Evolutionary conservation across 2,888 invertebrate species (phyloP).

Genomic region (Epinotia ramella): DNA sequence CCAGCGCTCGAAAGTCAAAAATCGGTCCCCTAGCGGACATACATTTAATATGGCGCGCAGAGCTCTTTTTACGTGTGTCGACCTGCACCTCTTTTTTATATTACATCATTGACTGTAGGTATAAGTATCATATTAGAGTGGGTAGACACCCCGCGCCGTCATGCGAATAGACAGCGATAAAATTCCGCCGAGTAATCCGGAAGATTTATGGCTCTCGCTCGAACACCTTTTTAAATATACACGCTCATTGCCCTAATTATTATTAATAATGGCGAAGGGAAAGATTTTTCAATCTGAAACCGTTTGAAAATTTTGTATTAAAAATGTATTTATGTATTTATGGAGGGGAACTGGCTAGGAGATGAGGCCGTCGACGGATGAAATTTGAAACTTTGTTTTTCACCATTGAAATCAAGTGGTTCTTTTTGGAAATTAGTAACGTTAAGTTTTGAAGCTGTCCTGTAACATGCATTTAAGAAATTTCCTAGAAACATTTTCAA

Average conservation of each 20-base stretch:
- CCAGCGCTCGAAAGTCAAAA: too few relatives aligned
- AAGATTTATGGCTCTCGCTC: constrained; percentile 37
- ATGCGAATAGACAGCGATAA: constrained; percentile 29
- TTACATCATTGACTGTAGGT: too few relatives aligned
- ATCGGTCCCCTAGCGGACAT: too few relatives aligned
- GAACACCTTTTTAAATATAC: constrained; percentile 45
- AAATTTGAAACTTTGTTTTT: too few relatives aligned
- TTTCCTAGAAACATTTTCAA: too few relatives aligned
- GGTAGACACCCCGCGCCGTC: neutral
- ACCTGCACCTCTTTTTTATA: too few relatives aligned
- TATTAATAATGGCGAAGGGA: constrained; percentile 41
- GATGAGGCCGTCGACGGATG: neutral
- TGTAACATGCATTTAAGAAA: too few relatives aligned
- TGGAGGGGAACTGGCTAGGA: neutral
- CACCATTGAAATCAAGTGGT: too few relatives aligned
- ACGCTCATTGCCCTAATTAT: constrained; percentile 41
- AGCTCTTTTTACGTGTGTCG: too few relatives aligned
- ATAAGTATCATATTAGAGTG: constrained; percentile 19
- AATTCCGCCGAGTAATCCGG: constrained; percentile 34
- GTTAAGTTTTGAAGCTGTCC: too few relatives aligned
- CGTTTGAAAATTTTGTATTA: neutral
- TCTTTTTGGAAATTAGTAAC: too few relatives aligned
- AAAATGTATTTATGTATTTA: neutral
- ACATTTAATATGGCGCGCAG: too few relatives aligned
- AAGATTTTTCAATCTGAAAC: constrained; percentile 27